A percentile compares a stretch with the other conserved stretches of the same genome.
Conservation (phyloP, 2,113 vertebrate genomes). For the Sebastes schlegelii region DNA sequence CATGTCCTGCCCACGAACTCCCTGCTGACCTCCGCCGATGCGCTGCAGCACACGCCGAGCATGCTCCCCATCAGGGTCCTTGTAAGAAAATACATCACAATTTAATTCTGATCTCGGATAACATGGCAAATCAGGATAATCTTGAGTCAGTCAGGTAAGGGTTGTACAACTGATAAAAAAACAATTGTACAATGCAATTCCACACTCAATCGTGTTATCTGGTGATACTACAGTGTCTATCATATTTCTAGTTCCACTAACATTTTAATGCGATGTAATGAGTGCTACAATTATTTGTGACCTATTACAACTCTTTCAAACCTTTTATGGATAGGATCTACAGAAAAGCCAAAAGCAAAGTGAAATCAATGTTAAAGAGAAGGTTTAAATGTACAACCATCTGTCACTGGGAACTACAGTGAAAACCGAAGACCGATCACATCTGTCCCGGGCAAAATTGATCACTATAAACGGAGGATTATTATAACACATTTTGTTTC, state of each 20-base stretch:
- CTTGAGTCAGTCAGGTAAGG: background rate
- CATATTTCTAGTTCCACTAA: background rate
- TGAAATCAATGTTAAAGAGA: background rate
- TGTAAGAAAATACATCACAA: conserved; percentile 18
- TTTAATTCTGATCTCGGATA: background rate
- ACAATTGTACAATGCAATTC: background rate
- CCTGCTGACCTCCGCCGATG: conserved; percentile 87
- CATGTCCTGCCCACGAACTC: conserved; percentile 89
- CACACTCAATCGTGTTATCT: background rate
- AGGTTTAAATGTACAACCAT: background rate
- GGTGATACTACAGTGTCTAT: background rate
- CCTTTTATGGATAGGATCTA: background rate
- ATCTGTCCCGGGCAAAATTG: too few relatives aligned
- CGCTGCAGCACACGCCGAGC: conserved; percentile 94
- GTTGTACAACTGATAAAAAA: background rate
- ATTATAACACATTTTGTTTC: too few relatives aligned
- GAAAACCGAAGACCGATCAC: too few relatives aligned
- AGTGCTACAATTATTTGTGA: background rate
- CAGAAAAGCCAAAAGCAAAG: background rate
- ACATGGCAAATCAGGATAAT: background rate
- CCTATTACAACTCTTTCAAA: background rate
- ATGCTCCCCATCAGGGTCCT: conserved; percentile 98
- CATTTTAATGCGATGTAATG: background rate
- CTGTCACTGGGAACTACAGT: background rate
- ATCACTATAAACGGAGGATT: too few relatives aligned